Evolutionary conservation across 2,888 invertebrate genomes (phyloP), one percentile per base, ranked within the genome.

Genomic region (Villa cingulata): DNA sequence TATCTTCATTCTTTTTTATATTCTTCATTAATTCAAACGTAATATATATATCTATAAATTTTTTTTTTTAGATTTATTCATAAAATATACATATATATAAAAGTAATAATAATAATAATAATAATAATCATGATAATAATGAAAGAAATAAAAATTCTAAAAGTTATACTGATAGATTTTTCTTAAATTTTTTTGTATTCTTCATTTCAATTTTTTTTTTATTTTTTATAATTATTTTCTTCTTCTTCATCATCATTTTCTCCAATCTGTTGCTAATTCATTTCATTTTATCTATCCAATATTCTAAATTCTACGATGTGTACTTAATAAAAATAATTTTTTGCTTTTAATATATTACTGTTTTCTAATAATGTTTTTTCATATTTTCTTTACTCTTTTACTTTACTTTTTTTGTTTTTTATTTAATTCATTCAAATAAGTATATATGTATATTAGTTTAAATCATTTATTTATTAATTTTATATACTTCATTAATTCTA

Each of bases 131-230:
- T n/a, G n/a, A 27, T 27, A 27, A 29, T 10, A 29, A 29, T 29
- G 12, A 29, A 29, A 29, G 12, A 10, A 10, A 29, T 10, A 29
- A 29, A 29, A 29, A 29, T 10, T 12, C 29, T 10, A 29, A 32
- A 32, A 32, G 12, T 12, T 1, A 29, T 29, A 29, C 12, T 32
- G 9, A 32, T 12, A 32, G 29, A 23, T 23, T 23, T 23, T 23
- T 6, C 7, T 23, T 37, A 44, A 37, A 44, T 23, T 20, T 23
- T 20, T 27, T 37, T 44, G 37, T 41, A 20, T 40, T 36, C 41
- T 40, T 47, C 41, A 43, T 38, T 46, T 48, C 27, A 45, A 45
- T 50, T 19, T 47, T 38, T 37, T 23, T 19, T 16, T 32, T 37
- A 39, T 38, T 20, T 18, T 9, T 14, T 49, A 16, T 20, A 3